Percentiles rank a stretch among this genome's conserved stretches.
These are phyloP conservation scores for Pseudococcus viburni DNA, from an alignment of 2,888 invertebrate species.

Conservation along the genomic window DNA sequence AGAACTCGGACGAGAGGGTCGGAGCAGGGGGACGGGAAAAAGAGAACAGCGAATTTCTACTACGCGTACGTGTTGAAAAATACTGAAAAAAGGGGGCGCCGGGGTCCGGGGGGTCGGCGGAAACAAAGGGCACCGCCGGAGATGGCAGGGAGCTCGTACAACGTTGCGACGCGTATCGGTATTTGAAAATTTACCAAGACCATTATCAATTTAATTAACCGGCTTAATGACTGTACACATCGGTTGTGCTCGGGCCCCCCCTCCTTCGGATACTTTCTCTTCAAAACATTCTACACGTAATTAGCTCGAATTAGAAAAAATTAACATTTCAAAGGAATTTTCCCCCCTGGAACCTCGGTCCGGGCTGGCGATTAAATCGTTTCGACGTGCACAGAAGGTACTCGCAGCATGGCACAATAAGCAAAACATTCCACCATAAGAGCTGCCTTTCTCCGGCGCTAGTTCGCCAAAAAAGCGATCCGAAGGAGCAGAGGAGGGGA, in stretches of 20 bases:
- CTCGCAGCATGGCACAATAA: not conserved
- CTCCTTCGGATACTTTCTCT: not conserved
- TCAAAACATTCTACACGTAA: conserved; percentile 43
- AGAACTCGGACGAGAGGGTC: not conserved
- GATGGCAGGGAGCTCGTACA: no score
- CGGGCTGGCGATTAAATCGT: not conserved
- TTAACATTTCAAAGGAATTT: conserved; percentile 55
- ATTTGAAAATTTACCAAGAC: conserved; percentile 52
- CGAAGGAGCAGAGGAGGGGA: not conserved
- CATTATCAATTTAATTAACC: conserved; percentile 54
- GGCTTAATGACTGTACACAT: conserved; percentile 37
- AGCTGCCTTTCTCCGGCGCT: not conserved
- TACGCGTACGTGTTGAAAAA: conserved; percentile 12
- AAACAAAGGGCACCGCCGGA: no score
- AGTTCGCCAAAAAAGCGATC: no score
- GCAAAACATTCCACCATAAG: not conserved
- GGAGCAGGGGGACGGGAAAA: not conserved
- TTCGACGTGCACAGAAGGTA: not conserved
- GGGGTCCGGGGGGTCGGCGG: not conserved
- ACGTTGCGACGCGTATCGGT: not conserved
- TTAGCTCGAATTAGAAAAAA: conserved; percentile 52
- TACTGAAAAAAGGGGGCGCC: not conserved
- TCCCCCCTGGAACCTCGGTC: not conserved
- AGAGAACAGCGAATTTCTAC: not conserved
- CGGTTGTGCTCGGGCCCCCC: not conserved